Conservation (phyloP, 2,113 vertebrate species). For the Pterocles gutturalis region DNA sequence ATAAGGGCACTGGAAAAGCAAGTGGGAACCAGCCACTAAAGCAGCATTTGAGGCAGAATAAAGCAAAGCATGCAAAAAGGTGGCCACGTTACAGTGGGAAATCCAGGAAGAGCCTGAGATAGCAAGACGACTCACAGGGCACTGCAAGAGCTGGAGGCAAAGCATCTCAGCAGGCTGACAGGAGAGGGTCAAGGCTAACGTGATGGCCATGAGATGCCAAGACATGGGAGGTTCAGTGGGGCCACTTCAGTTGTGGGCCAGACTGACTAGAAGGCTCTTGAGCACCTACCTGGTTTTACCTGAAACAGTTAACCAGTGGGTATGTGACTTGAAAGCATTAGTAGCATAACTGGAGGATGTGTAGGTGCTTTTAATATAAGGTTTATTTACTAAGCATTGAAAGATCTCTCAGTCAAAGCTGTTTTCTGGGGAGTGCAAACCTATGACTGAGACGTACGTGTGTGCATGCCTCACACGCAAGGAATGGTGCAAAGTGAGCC, state of each 20-base stretch:
- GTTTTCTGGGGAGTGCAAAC: neutral
- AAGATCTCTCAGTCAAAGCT: neutral
- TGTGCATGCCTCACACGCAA: neutral
- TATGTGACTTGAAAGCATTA: neutral
- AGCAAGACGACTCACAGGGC: neutral
- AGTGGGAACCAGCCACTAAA: neutral
- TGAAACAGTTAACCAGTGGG: neutral
- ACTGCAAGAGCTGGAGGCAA: neutral
- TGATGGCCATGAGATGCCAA: neutral
- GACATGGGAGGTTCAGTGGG: neutral
- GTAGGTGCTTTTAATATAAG: neutral
- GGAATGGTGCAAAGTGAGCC: neutral
- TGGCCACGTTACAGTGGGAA: fast-evolving
- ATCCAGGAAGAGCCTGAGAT: neutral
- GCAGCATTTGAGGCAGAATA: neutral
- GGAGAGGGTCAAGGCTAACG: fast-evolving
- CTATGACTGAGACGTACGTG: neutral
- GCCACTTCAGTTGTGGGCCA: neutral
- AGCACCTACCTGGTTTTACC: neutral
- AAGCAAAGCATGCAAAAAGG: neutral
- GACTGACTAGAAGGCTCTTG: neutral
- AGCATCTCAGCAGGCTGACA: neutral
- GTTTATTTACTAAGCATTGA: neutral
- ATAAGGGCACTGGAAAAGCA: fast-evolving
- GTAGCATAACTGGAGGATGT: neutral